Evolutionary conservation across 2,797 vertebrate species (phyloP).

Genomic region (Sus cebifrons): DNA sequence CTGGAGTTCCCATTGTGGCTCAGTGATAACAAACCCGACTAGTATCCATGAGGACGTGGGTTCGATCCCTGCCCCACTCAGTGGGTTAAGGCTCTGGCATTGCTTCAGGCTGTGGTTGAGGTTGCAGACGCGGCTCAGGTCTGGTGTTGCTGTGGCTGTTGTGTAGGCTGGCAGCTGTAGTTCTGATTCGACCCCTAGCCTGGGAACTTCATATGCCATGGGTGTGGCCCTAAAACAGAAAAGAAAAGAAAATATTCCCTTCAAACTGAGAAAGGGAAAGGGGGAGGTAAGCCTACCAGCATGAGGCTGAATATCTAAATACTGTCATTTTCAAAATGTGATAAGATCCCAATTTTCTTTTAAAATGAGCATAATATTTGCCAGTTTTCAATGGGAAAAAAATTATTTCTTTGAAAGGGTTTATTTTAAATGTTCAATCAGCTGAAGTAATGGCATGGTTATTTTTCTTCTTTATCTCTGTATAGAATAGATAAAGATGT

Average conservation of each 20-base stretch:
- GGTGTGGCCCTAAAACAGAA: too few species aligned
- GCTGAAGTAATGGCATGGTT: constrained; percentile 83
- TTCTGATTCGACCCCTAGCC: too few species aligned
- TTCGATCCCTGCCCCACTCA: too few species aligned
- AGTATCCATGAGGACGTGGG: too few species aligned
- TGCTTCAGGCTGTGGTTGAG: too few species aligned
- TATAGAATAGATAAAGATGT: constrained; percentile 95
- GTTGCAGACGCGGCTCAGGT: too few species aligned
- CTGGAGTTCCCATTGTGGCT: too few species aligned
- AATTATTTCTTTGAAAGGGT: constrained; percentile 73
- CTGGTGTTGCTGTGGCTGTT: too few species aligned
- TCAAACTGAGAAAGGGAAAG: constrained; percentile 45
- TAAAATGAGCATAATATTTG: constrained; percentile 72
- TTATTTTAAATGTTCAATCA: constrained; percentile 77
- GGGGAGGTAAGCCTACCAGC: neutral
- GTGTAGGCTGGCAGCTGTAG: too few species aligned
- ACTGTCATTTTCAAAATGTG: constrained; percentile 51
- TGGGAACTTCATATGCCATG: too few species aligned
- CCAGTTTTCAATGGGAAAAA: constrained; percentile 57
- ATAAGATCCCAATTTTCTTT: constrained; percentile 54
- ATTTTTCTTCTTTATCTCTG: constrained; percentile 86
- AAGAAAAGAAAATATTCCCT: neutral
- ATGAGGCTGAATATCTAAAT: constrained; percentile 58
- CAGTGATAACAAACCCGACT: too few species aligned
- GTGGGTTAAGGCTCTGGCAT: too few species aligned